Conservation (phyloP, 2,797 vertebrate genomes). For the Lepilemur septentrionalis region DNA sequence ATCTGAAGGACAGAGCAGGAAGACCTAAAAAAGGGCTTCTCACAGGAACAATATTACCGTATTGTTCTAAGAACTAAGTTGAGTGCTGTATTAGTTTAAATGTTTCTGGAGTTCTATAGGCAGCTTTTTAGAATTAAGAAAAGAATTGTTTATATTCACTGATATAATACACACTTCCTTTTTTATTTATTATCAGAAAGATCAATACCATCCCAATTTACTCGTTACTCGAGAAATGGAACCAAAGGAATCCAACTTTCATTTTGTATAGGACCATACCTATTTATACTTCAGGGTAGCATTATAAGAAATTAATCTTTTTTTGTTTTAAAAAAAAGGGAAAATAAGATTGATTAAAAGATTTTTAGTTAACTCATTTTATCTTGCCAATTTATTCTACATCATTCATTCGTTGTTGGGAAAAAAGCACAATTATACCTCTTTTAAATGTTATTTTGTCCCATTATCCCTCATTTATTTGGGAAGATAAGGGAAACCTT, state of each 20-base stretch:
- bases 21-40: slow-evolving; percentile 34
- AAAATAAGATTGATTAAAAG: slow-evolving; percentile 23
- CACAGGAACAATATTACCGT: neutral
- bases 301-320: neutral
- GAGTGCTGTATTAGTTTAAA: neutral
- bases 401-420: neutral
- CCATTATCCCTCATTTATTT: neutral
- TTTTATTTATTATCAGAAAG: slow-evolving; percentile 33
- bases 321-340: neutral
- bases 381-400: slow-evolving; percentile 26
- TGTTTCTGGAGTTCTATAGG: slow-evolving; percentile 23
- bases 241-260: slow-evolving; percentile 25
- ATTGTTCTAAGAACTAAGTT: neutral
- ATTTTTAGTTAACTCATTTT: slow-evolving; percentile 40
- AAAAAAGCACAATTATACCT: slow-evolving; percentile 71
- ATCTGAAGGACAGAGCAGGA: slow-evolving; percentile 35
- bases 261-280: neutral
- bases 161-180: neutral
- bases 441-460: slow-evolving; percentile 32
- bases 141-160: neutral
- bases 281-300: neutral
- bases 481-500: slow-evolving; percentile 4
- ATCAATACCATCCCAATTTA: neutral
- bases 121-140: slow-evolving; percentile 31
- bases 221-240: neutral